These are phyloP conservation scores for Poecilia gillii DNA, from an alignment of 2,797 vertebrate genomes.

Conservation along the genomic window DNA sequence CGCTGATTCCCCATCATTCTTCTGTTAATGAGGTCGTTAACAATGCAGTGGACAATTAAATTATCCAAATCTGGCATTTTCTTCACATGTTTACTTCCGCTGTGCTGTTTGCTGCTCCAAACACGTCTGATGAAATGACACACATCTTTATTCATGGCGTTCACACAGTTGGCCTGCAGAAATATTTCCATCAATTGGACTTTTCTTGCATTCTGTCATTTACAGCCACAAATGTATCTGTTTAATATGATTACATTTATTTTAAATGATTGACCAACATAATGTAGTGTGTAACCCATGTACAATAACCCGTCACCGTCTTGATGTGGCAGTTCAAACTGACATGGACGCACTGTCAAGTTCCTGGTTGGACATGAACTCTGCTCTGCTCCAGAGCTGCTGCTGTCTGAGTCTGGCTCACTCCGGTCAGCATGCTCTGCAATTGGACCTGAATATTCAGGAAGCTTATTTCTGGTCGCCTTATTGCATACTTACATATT, in stretches of 20 bases:
- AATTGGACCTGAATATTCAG: too few relatives aligned
- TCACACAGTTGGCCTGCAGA: slow-evolving; percentile 9
- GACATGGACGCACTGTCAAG: too few relatives aligned
- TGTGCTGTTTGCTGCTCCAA: slow-evolving; percentile 26
- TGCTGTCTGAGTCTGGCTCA: too few relatives aligned
- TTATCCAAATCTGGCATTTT: slow-evolving; percentile 76
- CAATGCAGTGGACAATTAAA: slow-evolving; percentile 82
- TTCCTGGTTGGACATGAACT: too few relatives aligned
- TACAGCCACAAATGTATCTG: background rate
- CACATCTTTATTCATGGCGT: slow-evolving; percentile 14
- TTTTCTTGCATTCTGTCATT: background rate
- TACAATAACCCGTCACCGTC: too few relatives aligned
- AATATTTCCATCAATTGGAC: background rate
- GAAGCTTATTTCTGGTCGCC: too few relatives aligned
- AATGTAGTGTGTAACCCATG: background rate
- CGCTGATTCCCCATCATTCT: slow-evolving; percentile 83
- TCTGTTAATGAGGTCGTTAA: slow-evolving; percentile 84
- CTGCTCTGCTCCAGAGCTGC: too few relatives aligned
- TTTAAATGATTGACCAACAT: background rate
- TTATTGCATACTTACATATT: too few relatives aligned
- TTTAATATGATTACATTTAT: background rate
- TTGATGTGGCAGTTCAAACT: too few relatives aligned
- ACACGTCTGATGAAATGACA: slow-evolving; percentile 5
- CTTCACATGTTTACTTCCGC: slow-evolving; percentile 61
- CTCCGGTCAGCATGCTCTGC: too few relatives aligned